Percentiles rank a stretch among this genome's conserved stretches.
phyloP scores from a whole-genome alignment of 1,140 invertebrate species.

The Micrasema minimum region DNA sequence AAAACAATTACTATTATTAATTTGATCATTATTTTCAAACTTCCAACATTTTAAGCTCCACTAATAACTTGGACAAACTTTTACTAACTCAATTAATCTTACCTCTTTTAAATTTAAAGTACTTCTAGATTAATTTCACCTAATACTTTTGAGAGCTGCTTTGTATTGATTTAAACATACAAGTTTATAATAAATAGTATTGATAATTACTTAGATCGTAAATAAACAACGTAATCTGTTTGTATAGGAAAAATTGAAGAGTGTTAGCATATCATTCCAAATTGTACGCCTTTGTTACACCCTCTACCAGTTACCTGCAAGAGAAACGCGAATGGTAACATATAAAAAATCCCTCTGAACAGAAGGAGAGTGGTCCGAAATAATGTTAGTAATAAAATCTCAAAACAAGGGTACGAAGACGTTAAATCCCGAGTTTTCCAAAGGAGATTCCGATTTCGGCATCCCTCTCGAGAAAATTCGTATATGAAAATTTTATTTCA shows the following conservation, averaged over 20 bases:
- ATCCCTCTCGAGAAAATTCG: constrained; percentile 15
- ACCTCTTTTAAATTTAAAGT: too few species aligned
- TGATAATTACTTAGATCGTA: too few species aligned
- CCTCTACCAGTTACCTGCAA: constrained; percentile 20
- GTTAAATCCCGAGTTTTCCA: constrained; percentile 35
- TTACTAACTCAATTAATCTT: too few species aligned
- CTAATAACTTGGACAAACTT: too few species aligned
- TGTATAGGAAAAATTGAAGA: constrained; percentile 31
- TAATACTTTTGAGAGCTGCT: too few species aligned
- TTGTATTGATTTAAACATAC: too few species aligned
- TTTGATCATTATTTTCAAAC: too few species aligned
- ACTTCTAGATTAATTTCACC: too few species aligned
- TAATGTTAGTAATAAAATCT: constrained; percentile 39
- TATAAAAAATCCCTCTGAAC: constrained; percentile 18
- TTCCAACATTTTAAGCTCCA: too few species aligned
- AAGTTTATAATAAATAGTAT: too few species aligned
- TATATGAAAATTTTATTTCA: constrained; percentile 32
- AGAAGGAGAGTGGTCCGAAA: constrained; percentile 27
- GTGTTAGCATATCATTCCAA: constrained; percentile 40
- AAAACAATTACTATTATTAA: too few species aligned
- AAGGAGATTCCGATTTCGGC: constrained; percentile 10
- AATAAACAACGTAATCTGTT: too few species aligned
- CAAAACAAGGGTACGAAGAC: constrained; percentile 41
- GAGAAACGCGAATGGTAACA: constrained; percentile 29
- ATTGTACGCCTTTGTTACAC: constrained; percentile 26